Evolutionary conservation across 23 tunicate genomes (phyloP).

Genomic region (Trididemnum miniatum): DNA sequence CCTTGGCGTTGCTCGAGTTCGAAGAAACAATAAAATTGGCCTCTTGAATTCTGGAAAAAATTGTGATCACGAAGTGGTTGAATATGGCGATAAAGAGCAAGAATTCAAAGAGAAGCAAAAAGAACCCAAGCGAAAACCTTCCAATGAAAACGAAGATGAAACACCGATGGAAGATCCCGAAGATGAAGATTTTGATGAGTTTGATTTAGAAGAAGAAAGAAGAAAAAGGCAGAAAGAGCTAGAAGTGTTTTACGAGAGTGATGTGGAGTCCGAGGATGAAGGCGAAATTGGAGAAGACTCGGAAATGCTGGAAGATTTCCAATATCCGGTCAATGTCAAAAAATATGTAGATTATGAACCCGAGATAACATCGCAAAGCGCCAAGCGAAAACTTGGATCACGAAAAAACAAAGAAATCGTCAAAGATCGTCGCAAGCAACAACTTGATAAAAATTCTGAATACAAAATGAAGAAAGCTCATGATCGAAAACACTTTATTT

Average conservation of each 20-base stretch:
- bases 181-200: conserved; percentile 8
- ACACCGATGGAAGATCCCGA: not conserved
- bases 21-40: not conserved
- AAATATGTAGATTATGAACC: conserved; percentile 50
- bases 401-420: not conserved
- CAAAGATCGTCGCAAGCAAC: not conserved
- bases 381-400: not conserved
- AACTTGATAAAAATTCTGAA: not conserved
- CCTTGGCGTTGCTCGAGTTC: conserved; percentile 41
- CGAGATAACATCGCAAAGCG: conserved; percentile 2
- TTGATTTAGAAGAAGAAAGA: conserved; percentile 53
- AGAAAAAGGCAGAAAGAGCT: conserved; percentile 50
- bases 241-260: conserved; percentile 59
- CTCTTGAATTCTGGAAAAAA: conserved; percentile 29
- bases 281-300: not conserved
- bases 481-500: conserved; percentile 57
- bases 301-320: conserved; percentile 43
- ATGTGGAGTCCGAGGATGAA: conserved; percentile 35
- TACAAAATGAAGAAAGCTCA: not conserved
- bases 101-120: not conserved
- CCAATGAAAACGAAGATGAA: not conserved
- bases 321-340: conserved; percentile 35
- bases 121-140: not conserved
- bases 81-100: conserved; percentile 13
- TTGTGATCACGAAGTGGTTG: conserved; percentile 55